Evolutionary conservation across 2,113 vertebrate genomes (phyloP), one percentile per base, ranked within the genome.

Genomic region (Barbus barbus): DNA sequence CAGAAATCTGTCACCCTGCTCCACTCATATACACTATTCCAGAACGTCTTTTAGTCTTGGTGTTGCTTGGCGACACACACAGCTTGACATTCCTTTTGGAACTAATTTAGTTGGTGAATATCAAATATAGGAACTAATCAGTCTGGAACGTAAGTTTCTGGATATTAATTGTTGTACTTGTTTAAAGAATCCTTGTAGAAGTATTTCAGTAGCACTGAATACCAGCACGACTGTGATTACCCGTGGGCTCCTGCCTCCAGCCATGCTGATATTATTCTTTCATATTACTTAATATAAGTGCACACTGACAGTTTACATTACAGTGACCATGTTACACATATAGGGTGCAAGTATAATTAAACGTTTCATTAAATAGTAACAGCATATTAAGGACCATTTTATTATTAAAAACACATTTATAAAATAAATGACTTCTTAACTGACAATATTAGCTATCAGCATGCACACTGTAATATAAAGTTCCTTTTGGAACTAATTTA

Each of bases 61-160:
- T 18, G 73, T 75, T 75, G 73, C 73, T 51, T 75, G 73, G 73
- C 16, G 73, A 75, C 46, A 51, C 46, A 51, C 72, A 31, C 44
- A 75, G 73, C 73, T 75, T 48, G 46, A 20, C 26, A 51, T 51
- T 75, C 51, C 44, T 51, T 75, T 51, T 28, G 16, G 73, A 75
- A 28, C 41, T 75, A 51, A 26, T 75, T 28, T 31, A 14, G 26
- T 75, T 53, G 46, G 16, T 51, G 73, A 18, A 75, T 26, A 75
- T 51, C 5, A 75, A 31, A 51, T 31, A 51, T 48, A 20, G 9
- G 28, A 9, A 51, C 14, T 22, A 75, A 75, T 75, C 9, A 51
- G n/a, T 20, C 13, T 44, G 12, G 9, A 46, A 26, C 36, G 38
- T 16, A 46, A 73, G 38, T 9, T 46, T 26, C 71, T 46, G n/a